Evolutionary conservation across 2,888 invertebrate species (phyloP), one percentile per base, ranked within the genome.

Genomic region (Nomada hirtipes): DNA sequence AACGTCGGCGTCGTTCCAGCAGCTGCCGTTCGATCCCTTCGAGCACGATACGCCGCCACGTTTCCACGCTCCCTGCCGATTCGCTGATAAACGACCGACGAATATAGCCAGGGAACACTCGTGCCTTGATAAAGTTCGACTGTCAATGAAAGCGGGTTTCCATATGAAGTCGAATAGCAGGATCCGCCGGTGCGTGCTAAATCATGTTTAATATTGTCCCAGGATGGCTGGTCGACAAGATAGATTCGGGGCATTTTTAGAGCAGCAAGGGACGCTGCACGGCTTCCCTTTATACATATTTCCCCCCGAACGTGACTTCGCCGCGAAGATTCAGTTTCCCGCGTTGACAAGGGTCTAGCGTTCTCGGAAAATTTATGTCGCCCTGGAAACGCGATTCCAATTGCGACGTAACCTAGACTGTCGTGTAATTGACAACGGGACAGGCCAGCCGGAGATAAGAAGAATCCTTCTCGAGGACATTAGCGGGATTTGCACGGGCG

Each of bases 381-480:
- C 23, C 7, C 3, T 52, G 61, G 60, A 60, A 69, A 50, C 70
- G 53, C 47, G 70, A 63, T 70, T 76, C 44, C 61, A 76, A 75
- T 69, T 64, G 76, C 76, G 11, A 71, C 71, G 63, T 47, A 50
- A 71, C 47, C 71, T 50, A 47, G 2, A 18, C 36, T 53, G 67
- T 63, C 61, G 75, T 68, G 50, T 77, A 80, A 80, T 80, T 67
- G 77, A 77, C 79, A 77, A 76, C 57, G 18, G 55, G 67, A 77
- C 65, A 61, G 57, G 72, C 69, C 59, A 18, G 18, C 11, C 36
- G 42, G 18, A 59, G 52, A 60, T 36, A 55, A 79, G 69, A n/a
- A 53, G 63, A 47, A 52, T 42, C 59, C 20, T 42, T 61, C 13
- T 36, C 15, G 50, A 11, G 42, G 26, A 72, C 71, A 42, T 72